phyloP scores from a whole-genome alignment of 2,888 invertebrate species.

The Drosophila nr. perissopoda region DNA sequence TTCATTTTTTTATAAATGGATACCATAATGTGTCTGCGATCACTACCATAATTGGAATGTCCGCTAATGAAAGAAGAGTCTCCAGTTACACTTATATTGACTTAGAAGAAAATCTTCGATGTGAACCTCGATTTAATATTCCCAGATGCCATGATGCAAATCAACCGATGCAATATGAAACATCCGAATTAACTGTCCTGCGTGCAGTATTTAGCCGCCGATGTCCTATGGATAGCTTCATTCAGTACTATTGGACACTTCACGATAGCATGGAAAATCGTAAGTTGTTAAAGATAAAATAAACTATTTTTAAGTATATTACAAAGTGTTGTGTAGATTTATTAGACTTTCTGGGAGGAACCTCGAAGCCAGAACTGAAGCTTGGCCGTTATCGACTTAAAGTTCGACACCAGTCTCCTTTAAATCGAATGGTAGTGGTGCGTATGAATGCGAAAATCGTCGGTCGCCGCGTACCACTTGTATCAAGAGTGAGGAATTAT shows the following conservation, averaged over 20 bases:
- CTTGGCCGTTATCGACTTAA: slow-evolving; percentile 34
- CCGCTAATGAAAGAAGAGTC: neutral
- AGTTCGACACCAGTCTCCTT: slow-evolving; percentile 25
- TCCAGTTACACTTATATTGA: neutral
- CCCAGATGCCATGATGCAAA: neutral
- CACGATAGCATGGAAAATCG: slow-evolving; percentile 49
- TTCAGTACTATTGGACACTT: slow-evolving; percentile 50
- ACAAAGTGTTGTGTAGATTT: slow-evolving; percentile 14
- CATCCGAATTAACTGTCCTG: neutral
- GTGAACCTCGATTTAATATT: neutral
- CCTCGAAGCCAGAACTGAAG: slow-evolving; percentile 44
- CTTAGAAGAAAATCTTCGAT: neutral
- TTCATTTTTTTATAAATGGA: neutral
- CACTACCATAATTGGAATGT: neutral
- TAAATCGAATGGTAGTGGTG: slow-evolving; percentile 38
- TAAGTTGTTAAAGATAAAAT: slow-evolving; percentile 19
- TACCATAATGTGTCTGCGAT: slow-evolving; percentile 1
- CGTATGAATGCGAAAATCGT: neutral
- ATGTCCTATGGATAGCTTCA: slow-evolving; percentile 48
- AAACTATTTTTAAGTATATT: neutral
- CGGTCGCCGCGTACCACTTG: neutral
- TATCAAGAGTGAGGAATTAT: neutral
- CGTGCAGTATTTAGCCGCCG: slow-evolving; percentile 19
- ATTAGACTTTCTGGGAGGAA: slow-evolving; percentile 41
- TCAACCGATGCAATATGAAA: neutral